A percentile compares a stretch with the other conserved stretches of the same genome.
These are phyloP conservation scores for Zoanthus gigantus DNA, from an alignment of 92 coral and sea anemone species.

Conservation along the genomic window DNA sequence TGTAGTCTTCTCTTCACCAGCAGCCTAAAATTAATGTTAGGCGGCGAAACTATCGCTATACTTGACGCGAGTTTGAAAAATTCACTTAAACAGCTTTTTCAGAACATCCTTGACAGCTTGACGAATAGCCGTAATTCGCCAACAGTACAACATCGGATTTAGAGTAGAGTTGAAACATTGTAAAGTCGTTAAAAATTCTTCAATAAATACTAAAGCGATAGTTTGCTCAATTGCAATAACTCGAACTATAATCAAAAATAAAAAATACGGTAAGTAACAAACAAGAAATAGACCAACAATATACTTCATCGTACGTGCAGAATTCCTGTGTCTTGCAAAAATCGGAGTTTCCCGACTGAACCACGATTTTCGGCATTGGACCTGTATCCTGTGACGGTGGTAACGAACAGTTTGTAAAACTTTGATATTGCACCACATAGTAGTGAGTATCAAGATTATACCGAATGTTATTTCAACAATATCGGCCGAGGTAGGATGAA, in stretches of 20 bases:
- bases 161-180: slow-evolving; percentile 17
- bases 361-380: not conserved
- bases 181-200: slow-evolving; percentile 9
- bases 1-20: too few species aligned
- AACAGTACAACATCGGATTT: slow-evolving; percentile 19
- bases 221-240: not conserved
- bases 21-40: too few species aligned
- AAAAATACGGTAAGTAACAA: slow-evolving; percentile 2
- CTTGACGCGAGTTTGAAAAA: not conserved
- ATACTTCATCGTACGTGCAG: slow-evolving; percentile 12
- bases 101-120: not conserved
- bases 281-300: slow-evolving; percentile 11
- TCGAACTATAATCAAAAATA: not conserved
- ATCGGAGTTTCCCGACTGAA: not conserved
- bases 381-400: slow-evolving; percentile 3
- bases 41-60: too few species aligned
- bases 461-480: not conserved
- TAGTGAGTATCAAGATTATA: not conserved
- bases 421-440: slow-evolving; percentile 15
- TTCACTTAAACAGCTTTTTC: not conserved
- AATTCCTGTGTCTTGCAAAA: not conserved
- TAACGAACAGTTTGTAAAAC: slow-evolving; percentile 16
- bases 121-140: slow-evolving; percentile 12
- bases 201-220: not conserved
- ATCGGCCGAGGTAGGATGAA: slow-evolving; percentile 5